A percentile compares a stretch with the other conserved stretches of the same genome.
Conservation (phyloP, 1,140 invertebrate genomes). For the Eueides isabella region DNA sequence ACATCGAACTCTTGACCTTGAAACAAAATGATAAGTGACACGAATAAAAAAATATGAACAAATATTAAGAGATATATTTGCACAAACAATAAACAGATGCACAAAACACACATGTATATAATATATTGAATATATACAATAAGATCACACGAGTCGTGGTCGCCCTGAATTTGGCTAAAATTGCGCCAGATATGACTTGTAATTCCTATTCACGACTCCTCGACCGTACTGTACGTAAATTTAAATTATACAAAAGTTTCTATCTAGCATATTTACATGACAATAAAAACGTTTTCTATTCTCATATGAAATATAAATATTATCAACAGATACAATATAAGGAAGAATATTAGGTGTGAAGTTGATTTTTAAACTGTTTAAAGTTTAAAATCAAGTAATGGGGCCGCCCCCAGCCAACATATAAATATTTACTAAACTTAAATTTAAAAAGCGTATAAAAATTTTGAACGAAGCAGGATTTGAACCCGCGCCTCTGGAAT, state of each 20-base stretch:
- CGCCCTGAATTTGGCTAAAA: no score
- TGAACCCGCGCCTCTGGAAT: no score
- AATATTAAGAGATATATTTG: constrained; percentile 23
- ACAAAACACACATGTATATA: constrained; percentile 25
- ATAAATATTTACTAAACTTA: no score
- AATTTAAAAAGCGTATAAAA: no score
- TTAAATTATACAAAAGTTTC: constrained; percentile 9
- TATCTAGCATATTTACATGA: constrained; percentile 20
- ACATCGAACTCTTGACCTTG: not conserved
- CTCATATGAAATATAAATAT: not conserved
- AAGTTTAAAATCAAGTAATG: no score
- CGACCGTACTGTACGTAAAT: constrained; percentile 5
- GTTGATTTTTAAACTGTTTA: no score
- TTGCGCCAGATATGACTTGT: no score
- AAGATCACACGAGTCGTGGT: no score
- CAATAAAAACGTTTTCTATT: not conserved
- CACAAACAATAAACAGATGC: constrained; percentile 36
- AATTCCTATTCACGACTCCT: no score
- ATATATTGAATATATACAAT: not conserved
- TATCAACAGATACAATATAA: constrained; percentile 1
- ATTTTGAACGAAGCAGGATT: no score
- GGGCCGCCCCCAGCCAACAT: no score
- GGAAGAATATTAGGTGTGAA: no score
- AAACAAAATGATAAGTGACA: not conserved
- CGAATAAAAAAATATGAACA: constrained; percentile 24